Evolutionary conservation across 1,140 invertebrate genomes (phyloP).

Genomic region (Plutomurus gul): DNA sequence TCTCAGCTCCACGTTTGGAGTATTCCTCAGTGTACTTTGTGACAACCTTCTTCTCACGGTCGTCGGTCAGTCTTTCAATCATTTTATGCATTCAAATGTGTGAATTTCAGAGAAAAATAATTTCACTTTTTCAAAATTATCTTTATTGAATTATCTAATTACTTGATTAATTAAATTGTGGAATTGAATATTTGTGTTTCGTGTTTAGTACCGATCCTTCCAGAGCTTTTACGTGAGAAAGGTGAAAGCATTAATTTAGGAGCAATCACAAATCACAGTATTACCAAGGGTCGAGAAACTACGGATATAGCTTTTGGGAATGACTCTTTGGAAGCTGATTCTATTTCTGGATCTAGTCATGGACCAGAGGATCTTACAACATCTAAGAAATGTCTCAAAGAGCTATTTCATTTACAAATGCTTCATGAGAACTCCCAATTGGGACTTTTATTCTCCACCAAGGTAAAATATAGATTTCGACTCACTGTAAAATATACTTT

Average conservation of each 20-base stretch:
- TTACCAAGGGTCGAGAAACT: not conserved
- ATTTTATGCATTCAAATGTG: not conserved
- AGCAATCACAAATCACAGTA: constrained; percentile 28
- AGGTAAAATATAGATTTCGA: constrained; percentile 37
- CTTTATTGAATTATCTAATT: no score
- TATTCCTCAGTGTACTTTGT: constrained; percentile 71
- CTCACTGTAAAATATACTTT: no score
- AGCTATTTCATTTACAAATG: constrained; percentile 54
- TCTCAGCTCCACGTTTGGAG: constrained; percentile 53
- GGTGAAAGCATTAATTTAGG: constrained; percentile 35
- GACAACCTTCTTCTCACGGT: constrained; percentile 78
- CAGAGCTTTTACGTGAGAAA: constrained; percentile 72
- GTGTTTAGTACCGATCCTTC: constrained; percentile 81
- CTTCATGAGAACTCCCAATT: constrained; percentile 72
- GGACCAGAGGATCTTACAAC: constrained; percentile 3
- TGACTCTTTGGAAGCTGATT: constrained; percentile 7
- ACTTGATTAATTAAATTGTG: no score
- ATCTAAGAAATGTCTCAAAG: constrained; percentile 43
- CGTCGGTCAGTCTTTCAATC: constrained; percentile 67
- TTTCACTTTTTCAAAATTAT: no score
- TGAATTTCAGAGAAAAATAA: not conserved
- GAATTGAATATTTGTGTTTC: no score
- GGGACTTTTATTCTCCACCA: constrained; percentile 73
- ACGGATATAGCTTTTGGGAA: not conserved
- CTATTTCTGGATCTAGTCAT: not conserved